phyloP scores from a whole-genome alignment of 2,888 invertebrate genomes.

The Lithophane leautieri region DNA sequence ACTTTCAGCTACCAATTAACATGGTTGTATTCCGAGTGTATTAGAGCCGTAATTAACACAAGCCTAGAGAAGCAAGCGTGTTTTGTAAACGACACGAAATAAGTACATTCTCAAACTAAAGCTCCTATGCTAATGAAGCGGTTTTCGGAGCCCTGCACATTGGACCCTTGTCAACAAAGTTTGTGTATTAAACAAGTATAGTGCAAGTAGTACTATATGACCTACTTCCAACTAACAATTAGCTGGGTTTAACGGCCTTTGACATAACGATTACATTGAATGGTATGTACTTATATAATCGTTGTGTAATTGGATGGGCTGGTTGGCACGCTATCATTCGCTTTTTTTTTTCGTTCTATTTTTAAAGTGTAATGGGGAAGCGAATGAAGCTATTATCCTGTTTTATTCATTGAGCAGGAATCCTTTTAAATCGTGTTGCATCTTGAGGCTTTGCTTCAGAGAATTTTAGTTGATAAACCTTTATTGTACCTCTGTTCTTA shows the following conservation, averaged over 20 bases:
- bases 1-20: slow-evolving; percentile 47
- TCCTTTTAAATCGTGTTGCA: slow-evolving; percentile 7
- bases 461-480: not conserved
- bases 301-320: slow-evolving; percentile 63
- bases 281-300: slow-evolving; percentile 60
- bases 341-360: slow-evolving; percentile 46
- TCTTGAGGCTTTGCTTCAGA: slow-evolving; percentile 1
- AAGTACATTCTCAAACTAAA: slow-evolving; percentile 60
- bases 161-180: slow-evolving; percentile 77
- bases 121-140: slow-evolving; percentile 70
- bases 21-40: slow-evolving; percentile 32
- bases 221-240: slow-evolving; percentile 72
- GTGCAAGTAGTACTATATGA: slow-evolving; percentile 66
- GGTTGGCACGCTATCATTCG: slow-evolving; percentile 58
- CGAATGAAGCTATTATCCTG: slow-evolving; percentile 49
- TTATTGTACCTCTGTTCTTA: not conserved
- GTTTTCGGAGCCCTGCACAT: slow-evolving; percentile 65
- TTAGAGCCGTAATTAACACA: slow-evolving; percentile 56
- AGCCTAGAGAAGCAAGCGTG: slow-evolving; percentile 40
- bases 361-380: slow-evolving; percentile 42
- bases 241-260: slow-evolving; percentile 61
- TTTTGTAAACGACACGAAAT: slow-evolving; percentile 56
- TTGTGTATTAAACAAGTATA: slow-evolving; percentile 72
- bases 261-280: slow-evolving; percentile 64
- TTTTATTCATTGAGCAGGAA: slow-evolving; percentile 32